Evolutionary conservation across 2,113 vertebrate species (phyloP).

Genomic region (Zosterops hypoxanthus): DNA sequence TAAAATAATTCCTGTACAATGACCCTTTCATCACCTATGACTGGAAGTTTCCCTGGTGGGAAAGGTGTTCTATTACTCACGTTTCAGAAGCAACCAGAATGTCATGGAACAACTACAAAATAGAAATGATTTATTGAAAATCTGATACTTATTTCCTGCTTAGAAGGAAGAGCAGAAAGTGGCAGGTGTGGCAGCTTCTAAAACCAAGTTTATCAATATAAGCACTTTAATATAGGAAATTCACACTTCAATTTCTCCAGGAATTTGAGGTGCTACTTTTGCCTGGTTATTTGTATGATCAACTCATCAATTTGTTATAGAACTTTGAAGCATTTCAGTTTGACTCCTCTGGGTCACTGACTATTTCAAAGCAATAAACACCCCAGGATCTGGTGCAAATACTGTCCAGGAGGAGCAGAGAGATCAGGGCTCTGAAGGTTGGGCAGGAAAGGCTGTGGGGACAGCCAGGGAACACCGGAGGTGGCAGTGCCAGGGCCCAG

Average conservation of each 20-base stretch:
- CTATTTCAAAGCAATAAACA: neutral
- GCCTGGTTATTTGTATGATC: neutral
- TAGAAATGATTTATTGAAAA: neutral
- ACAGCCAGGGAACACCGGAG: fast-evolving
- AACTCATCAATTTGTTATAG: fast-evolving
- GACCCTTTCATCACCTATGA: neutral
- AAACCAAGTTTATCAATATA: neutral
- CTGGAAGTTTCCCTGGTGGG: neutral
- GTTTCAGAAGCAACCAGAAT: neutral
- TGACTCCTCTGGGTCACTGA: neutral
- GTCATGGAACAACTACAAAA: neutral
- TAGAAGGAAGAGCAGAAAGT: neutral
- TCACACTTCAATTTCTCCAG: neutral
- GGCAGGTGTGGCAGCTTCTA: neutral
- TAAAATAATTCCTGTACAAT: neutral
- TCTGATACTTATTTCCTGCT: neutral
- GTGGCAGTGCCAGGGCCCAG: neutral
- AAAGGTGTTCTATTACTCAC: neutral
- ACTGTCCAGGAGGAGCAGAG: neutral
- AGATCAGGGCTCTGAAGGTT: fast-evolving
- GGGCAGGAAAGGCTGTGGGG: fast-evolving
- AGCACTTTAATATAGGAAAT: neutral
- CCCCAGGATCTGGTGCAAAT: neutral
- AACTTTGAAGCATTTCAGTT: neutral
- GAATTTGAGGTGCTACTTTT: neutral